Base-by-base conservation (phyloP, 1,140 invertebrate genomes). In the Pectinophora gossypiella region DNA sequence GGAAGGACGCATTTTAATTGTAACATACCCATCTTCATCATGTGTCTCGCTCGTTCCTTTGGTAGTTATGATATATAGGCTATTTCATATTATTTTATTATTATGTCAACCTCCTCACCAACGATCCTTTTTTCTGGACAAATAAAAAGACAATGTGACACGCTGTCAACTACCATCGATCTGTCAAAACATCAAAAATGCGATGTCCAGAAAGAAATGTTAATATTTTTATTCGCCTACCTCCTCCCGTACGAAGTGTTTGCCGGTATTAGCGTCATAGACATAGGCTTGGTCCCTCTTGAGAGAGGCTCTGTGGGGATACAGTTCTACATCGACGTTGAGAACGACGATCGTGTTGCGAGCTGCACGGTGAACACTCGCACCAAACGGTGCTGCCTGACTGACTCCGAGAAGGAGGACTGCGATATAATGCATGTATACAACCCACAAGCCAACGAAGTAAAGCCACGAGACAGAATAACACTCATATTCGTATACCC, bases 251-350 rank as follows among this genome's bases (percentile, higher is more conserved):
- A 15, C 23, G 51, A 54, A 48, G 46, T 46, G 35, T 48, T 57
- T 19, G 46, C 56, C 19, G 43, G 38, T 21, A 55, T 82, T 32
- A 63, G 40, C 20, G 55, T 84, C 22, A 44, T 72, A 36, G 73
- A 80, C 48, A 76, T 71, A 65, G 78, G 81, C 18, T 20, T 79
- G 16, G 49, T 64, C 19, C 72, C 75, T 6, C 47, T 82, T 18
- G 49, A 68, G 10, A 60, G 55, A 48, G 59, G 72, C 27, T 77
- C 78, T 12, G 47, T 80, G 5, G 76, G 60, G 9, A 62, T 85
- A 35, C 68, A 65, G 42, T 75, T 85, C 43, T 85, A 53, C 48
- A 42, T 85, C 16, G 69, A 78, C 27, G 16, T 82, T 21, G 67
- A 68, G 52, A 85, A 80, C 46, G 48, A 64, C 44, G 48, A 74